Percentiles rank a stretch among this genome's conserved stretches.
These are phyloP conservation scores for Trissolcus japonicus DNA, from an alignment of 2,888 invertebrate species.

Conservation along the genomic window DNA sequence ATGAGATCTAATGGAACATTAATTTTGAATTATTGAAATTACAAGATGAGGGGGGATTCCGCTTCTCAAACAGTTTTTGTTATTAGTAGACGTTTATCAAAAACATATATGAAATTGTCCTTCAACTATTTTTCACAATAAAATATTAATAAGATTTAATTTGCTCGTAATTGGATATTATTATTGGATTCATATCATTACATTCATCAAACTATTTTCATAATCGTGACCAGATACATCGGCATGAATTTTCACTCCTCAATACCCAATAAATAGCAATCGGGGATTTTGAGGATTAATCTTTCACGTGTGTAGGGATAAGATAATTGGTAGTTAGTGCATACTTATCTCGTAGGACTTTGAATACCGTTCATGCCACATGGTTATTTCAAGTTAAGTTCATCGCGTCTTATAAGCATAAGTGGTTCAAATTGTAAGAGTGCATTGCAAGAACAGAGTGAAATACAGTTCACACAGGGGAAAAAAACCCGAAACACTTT, in stretches of 20 bases:
- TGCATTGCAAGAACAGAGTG: slow-evolving; percentile 13
- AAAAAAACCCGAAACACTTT: slow-evolving; percentile 18
- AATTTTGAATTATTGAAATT: no score
- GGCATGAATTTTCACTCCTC: slow-evolving; percentile 37
- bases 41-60: no score
- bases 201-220: slow-evolving; percentile 36
- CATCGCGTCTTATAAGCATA: slow-evolving; percentile 40
- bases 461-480: slow-evolving; percentile 23
- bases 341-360: slow-evolving; percentile 58
- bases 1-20: no score
- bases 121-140: not conserved
- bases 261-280: slow-evolving; percentile 57
- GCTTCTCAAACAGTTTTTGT: no score
- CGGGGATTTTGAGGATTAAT: slow-evolving; percentile 62
- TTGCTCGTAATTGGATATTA: slow-evolving; percentile 16
- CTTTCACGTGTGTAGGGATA: slow-evolving; percentile 41
- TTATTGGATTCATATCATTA: slow-evolving; percentile 8
- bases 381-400: slow-evolving; percentile 45
- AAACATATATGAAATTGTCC: no score
- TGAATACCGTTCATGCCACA: slow-evolving; percentile 37
- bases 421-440: slow-evolving; percentile 44
- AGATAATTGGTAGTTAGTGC: slow-evolving; percentile 65
- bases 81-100: not conserved
- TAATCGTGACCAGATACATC: slow-evolving; percentile 36
- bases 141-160: slow-evolving; percentile 7